A percentile compares a stretch with the other conserved stretches of the same genome.
Conservation (phyloP, 2,113 vertebrate species). For the Syngnathoides biaculeatus region DNA sequence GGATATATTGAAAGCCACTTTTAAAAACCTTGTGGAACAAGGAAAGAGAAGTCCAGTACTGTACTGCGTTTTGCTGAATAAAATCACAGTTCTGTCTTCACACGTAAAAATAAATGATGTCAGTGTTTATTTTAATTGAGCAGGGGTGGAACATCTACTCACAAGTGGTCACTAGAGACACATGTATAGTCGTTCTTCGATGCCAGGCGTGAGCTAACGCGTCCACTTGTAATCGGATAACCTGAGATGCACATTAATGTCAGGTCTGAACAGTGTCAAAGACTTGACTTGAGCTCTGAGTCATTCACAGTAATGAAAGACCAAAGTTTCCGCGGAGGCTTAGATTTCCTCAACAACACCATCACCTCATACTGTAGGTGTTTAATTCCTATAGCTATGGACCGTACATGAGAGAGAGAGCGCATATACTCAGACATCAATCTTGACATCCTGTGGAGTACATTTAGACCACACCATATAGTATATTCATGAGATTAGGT, state of each 20-base stretch:
- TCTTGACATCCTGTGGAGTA: not conserved
- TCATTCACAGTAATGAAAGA: slow-evolving; percentile 14
- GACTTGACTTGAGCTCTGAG: slow-evolving; percentile 1
- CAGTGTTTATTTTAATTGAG: slow-evolving; percentile 3
- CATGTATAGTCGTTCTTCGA: not conserved
- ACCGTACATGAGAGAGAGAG: not conserved
- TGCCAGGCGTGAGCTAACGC: slow-evolving; percentile 4
- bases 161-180: slow-evolving; percentile 5
- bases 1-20: not conserved
- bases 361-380: slow-evolving; percentile 8
- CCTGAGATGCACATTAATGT: slow-evolving; percentile 2
- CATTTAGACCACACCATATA: not conserved
- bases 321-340: not conserved
- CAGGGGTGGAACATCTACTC: not conserved
- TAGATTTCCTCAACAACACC: slow-evolving; percentile 5
- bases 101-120: not conserved
- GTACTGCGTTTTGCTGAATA: not conserved
- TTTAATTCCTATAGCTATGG: not conserved
- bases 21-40: not conserved
- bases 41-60: not conserved
- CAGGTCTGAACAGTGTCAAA: slow-evolving; percentile 2
- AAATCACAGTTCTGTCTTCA: not conserved
- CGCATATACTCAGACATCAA: not conserved
- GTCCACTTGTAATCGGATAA: slow-evolving; percentile 4
- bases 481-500: slow-evolving; percentile 11